Evolutionary conservation across 2,113 vertebrate species (phyloP), one percentile per base, ranked within the genome.

Genomic region (Speoplatyrhinus poulsoni): DNA sequence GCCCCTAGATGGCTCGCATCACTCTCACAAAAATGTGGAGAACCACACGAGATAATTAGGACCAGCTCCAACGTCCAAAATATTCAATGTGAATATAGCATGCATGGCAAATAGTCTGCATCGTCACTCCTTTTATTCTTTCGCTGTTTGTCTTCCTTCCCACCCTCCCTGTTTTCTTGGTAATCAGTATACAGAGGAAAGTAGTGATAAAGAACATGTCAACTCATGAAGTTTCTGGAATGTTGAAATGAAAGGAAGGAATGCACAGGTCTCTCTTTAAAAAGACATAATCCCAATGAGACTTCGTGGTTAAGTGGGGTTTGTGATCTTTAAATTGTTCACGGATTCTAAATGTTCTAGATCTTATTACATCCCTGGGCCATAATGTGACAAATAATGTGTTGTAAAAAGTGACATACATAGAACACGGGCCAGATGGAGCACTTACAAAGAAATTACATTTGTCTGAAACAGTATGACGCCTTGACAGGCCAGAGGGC

Each of bases 121-220:
- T 52, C 15, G 11, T 52, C 49, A 11, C 49, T 15, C 49, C 53
- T 58, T 9, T 17, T 17, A 33, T 47, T 13, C n/a, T 66, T 32
- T 13, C 15, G 19, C 59, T 69, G 15, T 26, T 53, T 58, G 58
- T 67, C 46, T 9, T 26, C 52, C 26, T 55, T 62, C 60, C 59
- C n/a, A 41, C 52, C 65, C 67, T 11, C 75, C 66, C 85, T 70
- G 47, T 74, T 71, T 72, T 73, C 73, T 56, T 9, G 49, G 62
- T 75, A 81, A 87, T 90, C 80, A 80, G 85, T 41, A 72, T 72
- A 87, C 84, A 91, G 5, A 41, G 4, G 87, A 88, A 91, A 91
- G 80, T 54, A 16, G 64, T 70, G 82, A 90, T 86, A 88, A 88
- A 83, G 76, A 67, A 64, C 77, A 72, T 76, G 71, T 86, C 85